Evolutionary conservation across 2,113 vertebrate genomes (phyloP), one percentile per base, ranked within the genome.

Genomic region (Lagopus leucura): DNA sequence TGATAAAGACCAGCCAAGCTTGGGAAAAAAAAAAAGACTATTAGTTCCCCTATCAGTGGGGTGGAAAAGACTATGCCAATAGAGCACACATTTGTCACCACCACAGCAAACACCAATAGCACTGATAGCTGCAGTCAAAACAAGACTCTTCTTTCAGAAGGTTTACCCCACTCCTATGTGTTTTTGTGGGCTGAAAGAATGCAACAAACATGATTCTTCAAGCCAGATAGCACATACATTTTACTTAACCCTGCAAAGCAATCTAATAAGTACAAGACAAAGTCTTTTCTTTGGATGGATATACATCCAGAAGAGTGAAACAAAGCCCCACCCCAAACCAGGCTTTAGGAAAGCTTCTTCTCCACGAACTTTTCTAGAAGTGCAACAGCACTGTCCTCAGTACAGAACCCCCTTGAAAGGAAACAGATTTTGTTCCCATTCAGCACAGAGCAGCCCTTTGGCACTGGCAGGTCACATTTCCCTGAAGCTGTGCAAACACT

Each of bases 271-370:
- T 58, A 65, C 19, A 55, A 30, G 36, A 40, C 3, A 55, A 9
- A 4, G 6, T 12, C 69, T 48, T 25, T 10, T 30, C 52, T 79
- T 73, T 24, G 4, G 73, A 70, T 0, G 0, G 13, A 61, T 11
- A 54, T 13, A 43, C 12, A 54, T 14, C 54, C 67, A 63, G 25
- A 65, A 57, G 15, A 82, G 28, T 1, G 27, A 4, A 65, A 48
- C 38, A 79, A 42, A 89, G 36, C 25, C 21, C 45, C 34, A 87
- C 57, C 57, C 36, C 75, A 90, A 73, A 2, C 2, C 67, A 70
- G 21, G 47, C 58, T 24, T 87, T 54, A 11, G 2, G 17, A 65
- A 80, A 84, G 19, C 3, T 0, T 36, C 28, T 61, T 57, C 71
- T 73, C 89, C 64, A 34, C 13, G 22, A 85, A 60, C 54, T 52